Conservation (phyloP, 1,140 invertebrate genomes). For the Patella vulgata region DNA sequence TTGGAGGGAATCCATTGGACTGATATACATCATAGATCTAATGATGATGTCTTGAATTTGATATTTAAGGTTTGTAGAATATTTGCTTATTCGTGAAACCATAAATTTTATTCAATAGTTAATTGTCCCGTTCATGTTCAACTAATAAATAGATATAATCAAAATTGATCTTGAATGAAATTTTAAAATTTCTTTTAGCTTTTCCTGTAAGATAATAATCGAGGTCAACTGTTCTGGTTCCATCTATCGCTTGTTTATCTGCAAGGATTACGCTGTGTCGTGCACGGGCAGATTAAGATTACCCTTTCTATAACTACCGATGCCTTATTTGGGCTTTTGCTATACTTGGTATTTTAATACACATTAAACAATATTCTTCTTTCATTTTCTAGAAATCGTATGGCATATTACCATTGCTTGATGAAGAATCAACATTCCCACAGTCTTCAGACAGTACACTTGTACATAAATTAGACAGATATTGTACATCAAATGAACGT, state of each 20-base stretch:
- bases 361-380: too few relatives aligned
- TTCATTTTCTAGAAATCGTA: slow-evolving; percentile 37
- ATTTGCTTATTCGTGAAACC: background rate
- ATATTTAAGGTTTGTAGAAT: slow-evolving; percentile 35
- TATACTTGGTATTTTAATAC: too few relatives aligned
- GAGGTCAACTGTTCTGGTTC: too few relatives aligned
- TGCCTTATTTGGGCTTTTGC: too few relatives aligned
- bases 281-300: too few relatives aligned
- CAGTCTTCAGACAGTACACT: slow-evolving; percentile 39
- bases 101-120: background rate
- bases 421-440: slow-evolving; percentile 49
- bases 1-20: slow-evolving; percentile 77
- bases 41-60: slow-evolving; percentile 67
- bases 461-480: slow-evolving; percentile 49
- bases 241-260: too few relatives aligned
- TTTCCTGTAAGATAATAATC: too few relatives aligned
- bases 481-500: slow-evolving; percentile 31
- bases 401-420: slow-evolving; percentile 42
- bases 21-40: slow-evolving; percentile 80
- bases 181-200: too few relatives aligned
- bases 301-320: too few relatives aligned
- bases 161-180: background rate
- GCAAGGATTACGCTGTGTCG: too few relatives aligned
- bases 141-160: background rate
- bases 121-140: background rate